Base-by-base conservation (phyloP, 2,113 vertebrate genomes). In the Heptranchias perlo region DNA sequence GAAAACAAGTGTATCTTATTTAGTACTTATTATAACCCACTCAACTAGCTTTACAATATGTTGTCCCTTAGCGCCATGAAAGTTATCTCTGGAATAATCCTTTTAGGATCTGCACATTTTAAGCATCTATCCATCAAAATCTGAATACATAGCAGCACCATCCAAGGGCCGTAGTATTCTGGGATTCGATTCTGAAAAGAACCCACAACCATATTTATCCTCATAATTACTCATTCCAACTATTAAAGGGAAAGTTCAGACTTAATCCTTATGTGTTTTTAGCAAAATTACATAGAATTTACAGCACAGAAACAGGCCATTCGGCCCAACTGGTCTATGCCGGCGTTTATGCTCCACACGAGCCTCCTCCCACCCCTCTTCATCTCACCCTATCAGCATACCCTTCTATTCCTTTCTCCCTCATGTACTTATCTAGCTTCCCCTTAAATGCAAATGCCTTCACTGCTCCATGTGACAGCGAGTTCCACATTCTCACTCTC, bases 31-130 rank as follows among this genome's bases (percentile, higher is more conserved):
- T 35, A 95, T 47, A 49, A 47, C 64, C 35, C 92, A 65, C 21
- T 25, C 23, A 65, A 21, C 61, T 47, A 94, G 61, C 92, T 65
- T 16, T 25, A 91, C 87, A 61, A 58, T 61, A 35, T 35, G 11
- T 65, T 65, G 58, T 65, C 92, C 62, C 92, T 25, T 67, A 13
- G 62, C 16, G 23, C 92, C 11, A 2, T 4, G 39, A 65, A 67
- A 44, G 92, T 94, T 94, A 25, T 94, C 62, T 47, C 61, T 65
- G 62, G 61, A 47, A 94, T 67, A 94, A 94, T 94, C 62, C 92
- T 47, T 94, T 65, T 65, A 64, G 62, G 21, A 65, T 47, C 44
- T 65, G 62, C 61, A 65, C 61, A 39, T 94, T 94, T 65, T 23
- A 65, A 65, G 23, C 62, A 94, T 64, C 92, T 35, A 94, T 94